A percentile compares a stretch with the other conserved stretches of the same genome.
phyloP scores from a whole-genome alignment of 2,797 vertebrate species.

The Harpagifer antarcticus region DNA sequence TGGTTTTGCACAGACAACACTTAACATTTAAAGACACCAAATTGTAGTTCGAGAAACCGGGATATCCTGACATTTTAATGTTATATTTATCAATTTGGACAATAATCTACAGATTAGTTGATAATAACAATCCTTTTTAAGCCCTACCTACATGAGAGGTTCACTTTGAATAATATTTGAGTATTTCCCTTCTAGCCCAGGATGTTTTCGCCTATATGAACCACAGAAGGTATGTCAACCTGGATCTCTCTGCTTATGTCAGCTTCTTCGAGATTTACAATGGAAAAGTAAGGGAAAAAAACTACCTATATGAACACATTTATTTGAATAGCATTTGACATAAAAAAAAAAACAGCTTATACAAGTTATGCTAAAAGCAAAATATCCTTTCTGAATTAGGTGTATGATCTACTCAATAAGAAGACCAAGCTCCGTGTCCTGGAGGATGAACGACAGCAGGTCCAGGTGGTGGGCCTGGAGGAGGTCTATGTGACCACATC shows the following conservation, averaged over 20 bases:
- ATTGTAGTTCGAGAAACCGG: no score
- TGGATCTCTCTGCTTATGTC: constrained; percentile 89
- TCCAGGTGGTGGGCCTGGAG: constrained; percentile 94
- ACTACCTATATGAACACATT: not conserved
- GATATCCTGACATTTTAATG: no score
- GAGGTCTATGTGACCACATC: constrained; percentile 88
- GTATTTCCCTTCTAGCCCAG: constrained; percentile 83
- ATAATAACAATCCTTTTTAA: no score
- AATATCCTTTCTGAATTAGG: constrained; percentile 73
- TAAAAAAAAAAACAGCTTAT: not conserved
- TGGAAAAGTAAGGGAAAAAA: constrained; percentile 87
- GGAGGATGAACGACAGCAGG: constrained; percentile 95
- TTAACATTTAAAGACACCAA: no score
- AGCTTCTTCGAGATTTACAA: constrained; percentile 99
- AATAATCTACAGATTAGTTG: no score
- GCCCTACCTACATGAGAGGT: not conserved
- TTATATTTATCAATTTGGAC: no score
- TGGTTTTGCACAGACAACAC: no score
- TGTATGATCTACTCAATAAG: constrained; percentile 97
- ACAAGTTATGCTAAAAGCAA: not conserved
- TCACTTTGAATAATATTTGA: constrained; percentile 67
- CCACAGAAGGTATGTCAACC: constrained; percentile 85
- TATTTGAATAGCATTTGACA: not conserved
- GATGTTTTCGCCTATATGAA: constrained; percentile 92
- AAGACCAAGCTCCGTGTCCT: constrained; percentile 93